Evolutionary conservation across 1,140 invertebrate species (phyloP).

Genomic region (Achroia grisella): DNA sequence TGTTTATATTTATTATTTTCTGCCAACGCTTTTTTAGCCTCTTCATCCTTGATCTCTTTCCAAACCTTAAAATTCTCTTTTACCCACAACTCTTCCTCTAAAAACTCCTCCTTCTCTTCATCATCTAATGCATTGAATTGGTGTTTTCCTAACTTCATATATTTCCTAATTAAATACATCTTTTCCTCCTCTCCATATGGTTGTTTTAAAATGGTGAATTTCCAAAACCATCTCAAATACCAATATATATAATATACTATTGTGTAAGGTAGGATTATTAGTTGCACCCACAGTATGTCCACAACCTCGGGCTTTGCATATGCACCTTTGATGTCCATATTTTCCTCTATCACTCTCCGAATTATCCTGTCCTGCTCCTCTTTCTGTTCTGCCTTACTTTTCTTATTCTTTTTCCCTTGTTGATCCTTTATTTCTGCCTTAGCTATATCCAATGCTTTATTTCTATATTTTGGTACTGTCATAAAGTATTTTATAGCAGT

Average conservation of each 20-base stretch:
- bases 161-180: conserved; percentile 86
- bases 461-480: conserved; percentile 90
- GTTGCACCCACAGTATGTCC: conserved; percentile 88
- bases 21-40: conserved; percentile 85
- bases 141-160: conserved; percentile 81
- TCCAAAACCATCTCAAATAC: conserved; percentile 87
- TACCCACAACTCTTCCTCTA: conserved; percentile 87
- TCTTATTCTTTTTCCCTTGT: conserved; percentile 66
- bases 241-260: conserved; percentile 80
- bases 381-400: conserved; percentile 83
- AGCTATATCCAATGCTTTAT: conserved; percentile 87
- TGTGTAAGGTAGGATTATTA: conserved; percentile 85
- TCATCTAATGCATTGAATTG: conserved; percentile 84
- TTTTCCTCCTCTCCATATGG: conserved; percentile 89
- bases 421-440: conserved; percentile 79
- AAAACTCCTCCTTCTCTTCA: conserved; percentile 81
- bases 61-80: conserved; percentile 85
- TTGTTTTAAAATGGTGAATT: conserved; percentile 82
- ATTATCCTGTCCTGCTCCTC: conserved; percentile 85
- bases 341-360: conserved; percentile 87
- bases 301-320: conserved; percentile 86
- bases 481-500: conserved; percentile 90
- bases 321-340: conserved; percentile 93
- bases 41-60: conserved; percentile 88
- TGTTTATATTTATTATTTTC: conserved; percentile 86